Evolutionary conservation across 2,888 invertebrate species (phyloP), one percentile per base, ranked within the genome.

Genomic region (Cybosia mesomella): DNA sequence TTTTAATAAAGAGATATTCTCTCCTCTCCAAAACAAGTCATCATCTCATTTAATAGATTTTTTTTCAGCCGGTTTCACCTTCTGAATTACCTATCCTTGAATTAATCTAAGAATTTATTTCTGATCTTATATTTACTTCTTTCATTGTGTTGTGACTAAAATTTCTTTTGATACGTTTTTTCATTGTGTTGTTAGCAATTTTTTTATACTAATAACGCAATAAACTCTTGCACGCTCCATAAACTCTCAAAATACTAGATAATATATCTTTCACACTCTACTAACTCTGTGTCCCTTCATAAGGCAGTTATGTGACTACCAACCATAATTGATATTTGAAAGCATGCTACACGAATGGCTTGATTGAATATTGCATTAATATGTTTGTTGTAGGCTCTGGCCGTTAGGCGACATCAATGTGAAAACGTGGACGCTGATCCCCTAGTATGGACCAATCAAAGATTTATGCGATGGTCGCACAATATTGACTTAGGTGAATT

Each of bases 401-500:
- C 98, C 54, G 97, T 98, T 83, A 95, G 98, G 79, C 96, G 98
- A 80, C 97, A 98, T 87, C 98, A 98, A 88, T 98, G 98, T 88
- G 98, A 98, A 89, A 97, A 97, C 81, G 96, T 97, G 70, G 98
- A 98, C 88, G 97, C 97, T 8, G 99, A 99, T 95, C 98, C 98
- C 63, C 95, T 99, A 81, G 98, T 99, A 65, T 99, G 99, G 99
- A 98, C 98, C 83, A 99, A 98, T 95, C 98, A 98, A 89, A 96
- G 98, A 86, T 98, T 99, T 90, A 97, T 98, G 84, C 97, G 98
- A 87, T 99, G 99, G 99, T 97, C 98, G 36, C 96, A 98, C 85
- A 98, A 97, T 89, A 98, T 99, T 88, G 98, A 99, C 95, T 96
- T 99, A 85, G 97, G 97, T 70, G 99, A 99, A 95, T 99, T 98